Evolutionary conservation across 2,797 vertebrate genomes (phyloP).

Genomic region (Halcyon badia): DNA sequence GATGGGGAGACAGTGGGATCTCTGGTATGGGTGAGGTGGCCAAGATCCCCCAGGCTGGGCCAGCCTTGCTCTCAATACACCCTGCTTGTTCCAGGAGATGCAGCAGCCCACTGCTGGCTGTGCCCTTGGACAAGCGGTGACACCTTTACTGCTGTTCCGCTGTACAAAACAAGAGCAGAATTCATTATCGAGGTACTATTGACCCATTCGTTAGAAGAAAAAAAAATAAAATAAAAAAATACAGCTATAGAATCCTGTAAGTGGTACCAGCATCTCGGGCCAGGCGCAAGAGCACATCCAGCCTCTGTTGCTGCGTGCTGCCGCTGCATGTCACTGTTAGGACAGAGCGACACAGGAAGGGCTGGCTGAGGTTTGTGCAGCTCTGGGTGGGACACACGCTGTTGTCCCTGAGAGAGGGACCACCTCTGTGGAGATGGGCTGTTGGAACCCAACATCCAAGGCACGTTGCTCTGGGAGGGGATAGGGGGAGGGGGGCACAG

Average conservation of each 20-base stretch:
- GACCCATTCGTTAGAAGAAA: background rate
- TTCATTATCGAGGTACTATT: fast-evolving
- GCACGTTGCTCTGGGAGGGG: fast-evolving
- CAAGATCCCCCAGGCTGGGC: fast-evolving
- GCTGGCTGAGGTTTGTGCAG: background rate
- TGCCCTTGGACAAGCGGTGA: fast-evolving
- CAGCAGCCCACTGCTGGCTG: fast-evolving
- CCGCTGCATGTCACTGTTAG: slow-evolving; percentile 64
- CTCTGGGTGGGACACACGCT: background rate
- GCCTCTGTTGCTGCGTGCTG: background rate
- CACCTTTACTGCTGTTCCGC: background rate
- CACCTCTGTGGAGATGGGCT: background rate
- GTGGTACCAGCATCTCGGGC: background rate
- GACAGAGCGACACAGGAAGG: background rate
- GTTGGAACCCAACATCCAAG: background rate
- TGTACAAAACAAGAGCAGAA: background rate
- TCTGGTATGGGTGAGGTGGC: too few species aligned
- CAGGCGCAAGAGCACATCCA: background rate
- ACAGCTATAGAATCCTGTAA: fast-evolving
- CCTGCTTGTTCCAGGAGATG: fast-evolving
- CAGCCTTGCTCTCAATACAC: fast-evolving
- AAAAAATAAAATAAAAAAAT: fast-evolving
- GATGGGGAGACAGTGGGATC: fast-evolving
- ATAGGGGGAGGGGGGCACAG: background rate
- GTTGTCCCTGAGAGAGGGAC: fast-evolving